Base-by-base conservation (phyloP, 2,888 invertebrate genomes). In the Synanthedon myopaeformis region DNA sequence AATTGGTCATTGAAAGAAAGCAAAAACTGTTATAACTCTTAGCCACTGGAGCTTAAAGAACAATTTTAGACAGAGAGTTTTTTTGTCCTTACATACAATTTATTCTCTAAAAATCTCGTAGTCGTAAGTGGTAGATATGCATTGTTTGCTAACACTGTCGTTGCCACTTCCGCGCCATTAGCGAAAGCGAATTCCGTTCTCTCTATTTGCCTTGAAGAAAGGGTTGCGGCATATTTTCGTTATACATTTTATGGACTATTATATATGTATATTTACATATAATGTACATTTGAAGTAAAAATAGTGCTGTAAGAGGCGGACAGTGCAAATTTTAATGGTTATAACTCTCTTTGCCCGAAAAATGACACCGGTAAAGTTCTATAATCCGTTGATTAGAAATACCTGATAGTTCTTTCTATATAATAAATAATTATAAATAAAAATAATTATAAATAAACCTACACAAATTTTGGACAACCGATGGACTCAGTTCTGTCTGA, bases 91-190 rank as follows among this genome's bases (percentile, higher is more conserved):
- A 53, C 52, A 41, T 42, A 17, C 42, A 13, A 52, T 53, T 42
- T 51, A 52, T 55, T 14, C 51, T 49, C 23, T 49, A 49, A 67
- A 35, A 66, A 66, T 64, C 62, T 59, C 55, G 55, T 57, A 60
- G 59, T 58, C 62, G 59, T 63, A 64, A 69, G 65, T 67, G 67
- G 60, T 63, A 67, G 68, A 64, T 66, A 67, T 66, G 62, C 67
- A 68, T 71, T 74, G 68, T 74, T 75, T 74, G 70, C 67, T 59
- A 59, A 61, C 64, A 64, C 57, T 64, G 63, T 65, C 65, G 68
- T 65, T 68, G 56, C 67, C 65, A 67, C 66, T 70, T 69, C 60
- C 67, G 65, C 59, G 61, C 72, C 70, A 74, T 76, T 75, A 74
- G 69, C 63, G 63, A 61, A 65, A 64, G 65, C 65, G 70, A 69